Percentiles rank a stretch among this genome's conserved stretches.
Conservation (phyloP, 2,888 invertebrate species). For the Leistus spinibarbis region DNA sequence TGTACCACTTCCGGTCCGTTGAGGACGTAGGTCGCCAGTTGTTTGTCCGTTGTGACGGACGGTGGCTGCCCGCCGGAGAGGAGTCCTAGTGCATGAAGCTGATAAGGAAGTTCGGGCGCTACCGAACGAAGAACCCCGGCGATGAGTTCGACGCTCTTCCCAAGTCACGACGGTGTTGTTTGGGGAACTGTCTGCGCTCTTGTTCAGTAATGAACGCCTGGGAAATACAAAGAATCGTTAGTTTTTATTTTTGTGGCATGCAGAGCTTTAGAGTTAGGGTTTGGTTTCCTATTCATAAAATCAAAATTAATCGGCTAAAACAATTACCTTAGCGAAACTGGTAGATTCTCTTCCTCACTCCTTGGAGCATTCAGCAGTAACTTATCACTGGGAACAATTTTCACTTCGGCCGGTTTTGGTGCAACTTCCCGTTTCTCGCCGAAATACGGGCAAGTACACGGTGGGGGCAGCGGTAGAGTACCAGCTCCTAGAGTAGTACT, state of each 20-base stretch:
- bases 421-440: constrained; percentile 65
- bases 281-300: too few species aligned
- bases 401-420: constrained; percentile 60
- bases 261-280: too few species aligned
- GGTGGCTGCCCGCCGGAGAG: constrained; percentile 66
- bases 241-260: too few species aligned
- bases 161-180: constrained; percentile 69
- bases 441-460: constrained; percentile 83
- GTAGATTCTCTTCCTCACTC: background rate
- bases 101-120: constrained; percentile 67
- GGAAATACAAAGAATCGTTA: too few species aligned
- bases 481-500: constrained; percentile 39
- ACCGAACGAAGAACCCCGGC: constrained; percentile 72
- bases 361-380: constrained; percentile 13
- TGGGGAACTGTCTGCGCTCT: constrained; percentile 48
- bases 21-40: constrained; percentile 43
- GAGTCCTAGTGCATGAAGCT: constrained; percentile 53
- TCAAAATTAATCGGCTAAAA: too few species aligned
- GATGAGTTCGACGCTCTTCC: constrained; percentile 69
- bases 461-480: constrained; percentile 65
- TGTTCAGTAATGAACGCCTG: constrained; percentile 40
- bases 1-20: constrained; percentile 55
- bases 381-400: constrained; percentile 56
- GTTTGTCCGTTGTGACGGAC: constrained; percentile 55
- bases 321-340: constrained; percentile 15